Percentiles rank a stretch among this genome's conserved stretches.
These are phyloP conservation scores for Pantherophis guttatus DNA, from an alignment of 2,113 vertebrate species.

Conservation along the genomic window DNA sequence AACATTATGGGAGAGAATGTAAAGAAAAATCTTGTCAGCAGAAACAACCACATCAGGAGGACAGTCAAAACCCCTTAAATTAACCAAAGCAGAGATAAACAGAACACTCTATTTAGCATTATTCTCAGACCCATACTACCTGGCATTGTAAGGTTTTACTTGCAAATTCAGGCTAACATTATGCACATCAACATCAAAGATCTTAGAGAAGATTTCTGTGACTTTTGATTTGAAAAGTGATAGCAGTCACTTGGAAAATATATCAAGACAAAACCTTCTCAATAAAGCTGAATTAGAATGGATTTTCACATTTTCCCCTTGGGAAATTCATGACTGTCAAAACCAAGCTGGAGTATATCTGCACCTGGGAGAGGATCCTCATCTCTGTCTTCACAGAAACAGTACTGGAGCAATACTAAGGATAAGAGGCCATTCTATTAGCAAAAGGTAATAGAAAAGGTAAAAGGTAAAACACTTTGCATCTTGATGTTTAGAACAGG, in stretches of 20 bases:
- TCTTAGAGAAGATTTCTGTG: background rate
- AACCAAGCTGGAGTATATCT: background rate
- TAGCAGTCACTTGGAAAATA: background rate
- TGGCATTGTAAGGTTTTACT: background rate
- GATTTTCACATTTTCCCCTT: background rate
- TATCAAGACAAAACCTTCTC: background rate
- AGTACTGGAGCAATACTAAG: background rate
- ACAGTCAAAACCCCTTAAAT: background rate
- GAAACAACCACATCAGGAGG: conserved; percentile 4
- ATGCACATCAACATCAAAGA: background rate
- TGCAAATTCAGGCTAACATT: background rate
- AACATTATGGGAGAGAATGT: background rate
- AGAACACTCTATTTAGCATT: background rate
- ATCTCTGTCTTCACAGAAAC: background rate
- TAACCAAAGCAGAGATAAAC: background rate
- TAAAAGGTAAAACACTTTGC: no score
- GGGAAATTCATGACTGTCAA: background rate
- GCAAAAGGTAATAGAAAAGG: background rate
- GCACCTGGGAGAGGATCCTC: background rate
- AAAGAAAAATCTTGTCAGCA: conserved; percentile 19
- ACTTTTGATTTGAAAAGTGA: background rate
- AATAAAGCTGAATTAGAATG: background rate
- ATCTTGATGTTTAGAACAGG: background rate
- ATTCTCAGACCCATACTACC: background rate
- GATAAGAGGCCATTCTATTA: background rate